Conservation (phyloP, 2,113 vertebrate species). For the Brachypteracias leptosomus region DNA sequence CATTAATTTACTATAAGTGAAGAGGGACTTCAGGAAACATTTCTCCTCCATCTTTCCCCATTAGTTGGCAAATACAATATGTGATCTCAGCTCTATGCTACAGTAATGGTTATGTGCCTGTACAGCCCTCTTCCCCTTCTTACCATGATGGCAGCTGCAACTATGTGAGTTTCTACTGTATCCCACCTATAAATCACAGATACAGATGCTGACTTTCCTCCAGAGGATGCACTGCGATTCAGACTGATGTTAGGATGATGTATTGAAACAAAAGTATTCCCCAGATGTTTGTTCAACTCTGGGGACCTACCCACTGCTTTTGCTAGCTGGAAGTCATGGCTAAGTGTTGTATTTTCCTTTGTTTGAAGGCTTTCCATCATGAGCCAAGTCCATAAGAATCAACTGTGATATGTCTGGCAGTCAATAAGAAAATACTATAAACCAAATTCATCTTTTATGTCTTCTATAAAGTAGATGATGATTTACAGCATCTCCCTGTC, state of each 20-base stretch:
- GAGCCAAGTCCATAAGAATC: not conserved
- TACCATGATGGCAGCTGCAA: not conserved
- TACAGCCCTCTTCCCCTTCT: not conserved
- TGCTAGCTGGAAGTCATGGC: not conserved
- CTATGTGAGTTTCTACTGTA: not conserved
- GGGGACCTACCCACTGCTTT: fast-evolving
- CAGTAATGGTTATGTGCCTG: not conserved
- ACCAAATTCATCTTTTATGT: not conserved
- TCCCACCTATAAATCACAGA: not conserved
- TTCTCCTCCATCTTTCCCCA: not conserved
- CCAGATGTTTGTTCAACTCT: not conserved
- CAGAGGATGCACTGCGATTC: fast-evolving
- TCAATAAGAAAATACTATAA: not conserved
- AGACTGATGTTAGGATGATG: not conserved
- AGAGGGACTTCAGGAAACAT: not conserved
- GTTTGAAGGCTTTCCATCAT: not conserved
- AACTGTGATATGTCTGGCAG: not conserved
- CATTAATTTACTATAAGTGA: not conserved
- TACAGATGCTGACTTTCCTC: not conserved
- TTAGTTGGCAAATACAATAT: not conserved
- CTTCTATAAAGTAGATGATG: not conserved
- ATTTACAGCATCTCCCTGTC: not conserved
- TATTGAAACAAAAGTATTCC: not conserved
- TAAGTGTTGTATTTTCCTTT: fast-evolving
- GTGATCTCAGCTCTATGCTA: not conserved